These are phyloP conservation scores for Pteria penguin DNA, from an alignment of 2,888 invertebrate genomes.

Conservation along the genomic window DNA sequence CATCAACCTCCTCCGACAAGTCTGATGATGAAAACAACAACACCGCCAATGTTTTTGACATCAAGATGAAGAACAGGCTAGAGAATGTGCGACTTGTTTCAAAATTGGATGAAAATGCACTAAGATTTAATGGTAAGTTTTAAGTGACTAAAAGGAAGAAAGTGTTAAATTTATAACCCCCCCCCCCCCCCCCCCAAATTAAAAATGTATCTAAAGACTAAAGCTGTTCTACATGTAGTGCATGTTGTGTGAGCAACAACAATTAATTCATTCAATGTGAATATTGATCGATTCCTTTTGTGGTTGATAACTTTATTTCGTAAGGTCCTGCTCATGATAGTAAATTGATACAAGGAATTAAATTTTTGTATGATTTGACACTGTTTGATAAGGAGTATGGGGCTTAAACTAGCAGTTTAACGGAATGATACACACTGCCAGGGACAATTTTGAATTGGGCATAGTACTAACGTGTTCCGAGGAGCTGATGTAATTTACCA, in stretches of 20 bases:
- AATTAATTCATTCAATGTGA: not conserved
- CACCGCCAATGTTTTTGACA: not conserved
- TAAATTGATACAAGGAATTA: not conserved
- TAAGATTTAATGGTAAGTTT: not conserved
- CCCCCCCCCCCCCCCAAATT: too few relatives aligned
- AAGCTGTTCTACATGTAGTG: not conserved
- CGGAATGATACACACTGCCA: too few relatives aligned
- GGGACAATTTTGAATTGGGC: too few relatives aligned
- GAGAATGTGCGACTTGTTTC: slow-evolving; percentile 1
- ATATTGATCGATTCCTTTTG: too few relatives aligned
- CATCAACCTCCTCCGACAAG: not conserved
- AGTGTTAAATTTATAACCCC: not conserved
- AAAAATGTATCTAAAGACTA: too few relatives aligned
- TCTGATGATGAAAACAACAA: not conserved
- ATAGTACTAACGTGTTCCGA: too few relatives aligned
- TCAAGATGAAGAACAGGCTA: slow-evolving; percentile 5
- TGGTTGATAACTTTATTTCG: not conserved
- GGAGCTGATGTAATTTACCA: too few relatives aligned
- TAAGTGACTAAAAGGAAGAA: not conserved
- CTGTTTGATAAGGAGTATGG: not conserved
- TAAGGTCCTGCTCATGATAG: not conserved
- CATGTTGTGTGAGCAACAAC: not conserved
- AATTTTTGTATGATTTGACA: not conserved
- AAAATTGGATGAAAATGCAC: not conserved
- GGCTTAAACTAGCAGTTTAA: not conserved